Evolutionary conservation across 1,140 invertebrate species (phyloP).

Genomic region (Pararge aegeria): DNA sequence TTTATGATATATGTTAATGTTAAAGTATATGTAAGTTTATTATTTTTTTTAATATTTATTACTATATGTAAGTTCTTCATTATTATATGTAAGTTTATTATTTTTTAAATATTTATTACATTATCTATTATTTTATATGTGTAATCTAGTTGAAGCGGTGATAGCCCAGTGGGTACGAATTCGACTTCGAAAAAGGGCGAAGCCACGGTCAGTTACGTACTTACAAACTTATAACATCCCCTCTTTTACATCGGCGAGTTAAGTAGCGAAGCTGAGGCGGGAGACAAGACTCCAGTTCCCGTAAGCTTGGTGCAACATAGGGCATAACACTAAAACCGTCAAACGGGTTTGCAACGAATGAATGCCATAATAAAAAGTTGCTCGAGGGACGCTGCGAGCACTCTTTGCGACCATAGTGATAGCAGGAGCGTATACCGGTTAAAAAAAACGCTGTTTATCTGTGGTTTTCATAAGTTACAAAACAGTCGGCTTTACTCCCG

Average conservation of each 20-base stretch:
- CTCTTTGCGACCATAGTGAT: constrained; percentile 19
- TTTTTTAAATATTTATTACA: too few species aligned
- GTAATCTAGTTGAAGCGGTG: too few species aligned
- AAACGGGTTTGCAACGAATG: constrained; percentile 73
- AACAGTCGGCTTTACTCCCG: too few species aligned
- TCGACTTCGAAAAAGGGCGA: too few species aligned
- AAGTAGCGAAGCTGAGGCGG: background rate
- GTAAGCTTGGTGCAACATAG: constrained; percentile 59
- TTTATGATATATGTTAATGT: too few species aligned
- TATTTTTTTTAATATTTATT: too few species aligned
- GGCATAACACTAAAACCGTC: constrained; percentile 69
- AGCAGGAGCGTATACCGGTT: constrained; percentile 33
- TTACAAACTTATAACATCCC: background rate
- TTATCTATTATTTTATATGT: too few species aligned
- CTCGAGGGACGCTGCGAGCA: constrained; percentile 44
- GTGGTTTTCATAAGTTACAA: too few species aligned
- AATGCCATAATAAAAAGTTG: constrained; percentile 75
- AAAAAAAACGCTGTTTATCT: constrained; percentile 6
- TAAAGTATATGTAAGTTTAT: too few species aligned
- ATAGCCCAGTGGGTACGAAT: too few species aligned
- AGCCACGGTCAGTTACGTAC: background rate
- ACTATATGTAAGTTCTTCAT: too few species aligned
- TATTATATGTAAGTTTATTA: too few species aligned
- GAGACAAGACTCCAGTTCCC: constrained; percentile 37
- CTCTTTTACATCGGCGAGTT: background rate